Evolutionary conservation across 2,888 invertebrate species (phyloP).

Genomic region (Trichogramma evanescens): DNA sequence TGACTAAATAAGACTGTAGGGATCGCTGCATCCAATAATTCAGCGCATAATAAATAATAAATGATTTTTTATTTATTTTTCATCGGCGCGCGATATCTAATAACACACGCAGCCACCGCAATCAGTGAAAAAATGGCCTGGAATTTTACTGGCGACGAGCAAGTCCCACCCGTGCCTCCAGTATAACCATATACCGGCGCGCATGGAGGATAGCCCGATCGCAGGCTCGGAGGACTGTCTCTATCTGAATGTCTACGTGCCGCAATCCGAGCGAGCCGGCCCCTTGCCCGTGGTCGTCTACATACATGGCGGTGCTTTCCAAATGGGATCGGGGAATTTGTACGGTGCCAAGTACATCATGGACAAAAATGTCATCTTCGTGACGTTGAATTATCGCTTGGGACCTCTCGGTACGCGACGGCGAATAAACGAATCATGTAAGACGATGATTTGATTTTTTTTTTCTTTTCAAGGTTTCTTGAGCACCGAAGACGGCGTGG

Average conservation of each 20-base stretch:
- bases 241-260: constrained; percentile 17
- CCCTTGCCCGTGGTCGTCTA: constrained; percentile 12
- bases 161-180: constrained; percentile 5
- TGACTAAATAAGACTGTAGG: too few relatives aligned
- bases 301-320: constrained; percentile 16
- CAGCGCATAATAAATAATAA: too few relatives aligned
- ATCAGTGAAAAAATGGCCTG: constrained; percentile 28
- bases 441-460: background rate
- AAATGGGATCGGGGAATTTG: background rate
- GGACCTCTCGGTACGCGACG: constrained; percentile 15
- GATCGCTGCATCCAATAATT: too few relatives aligned
- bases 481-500: constrained; percentile 15
- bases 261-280: background rate
- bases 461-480: constrained; percentile 40
- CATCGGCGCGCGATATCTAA: too few relatives aligned
- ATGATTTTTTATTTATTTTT: too few relatives aligned
- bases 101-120: constrained; percentile 30
- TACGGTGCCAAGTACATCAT: constrained; percentile 8
- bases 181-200: constrained; percentile 11
- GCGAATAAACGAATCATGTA: background rate
- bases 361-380: constrained; percentile 13
- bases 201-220: constrained; percentile 1
- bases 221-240: constrained; percentile 15
- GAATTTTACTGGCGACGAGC: constrained; percentile 9
- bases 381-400: constrained; percentile 12